phyloP scores from a whole-genome alignment of 2,797 vertebrate species.

The Siniperca undulata region DNA sequence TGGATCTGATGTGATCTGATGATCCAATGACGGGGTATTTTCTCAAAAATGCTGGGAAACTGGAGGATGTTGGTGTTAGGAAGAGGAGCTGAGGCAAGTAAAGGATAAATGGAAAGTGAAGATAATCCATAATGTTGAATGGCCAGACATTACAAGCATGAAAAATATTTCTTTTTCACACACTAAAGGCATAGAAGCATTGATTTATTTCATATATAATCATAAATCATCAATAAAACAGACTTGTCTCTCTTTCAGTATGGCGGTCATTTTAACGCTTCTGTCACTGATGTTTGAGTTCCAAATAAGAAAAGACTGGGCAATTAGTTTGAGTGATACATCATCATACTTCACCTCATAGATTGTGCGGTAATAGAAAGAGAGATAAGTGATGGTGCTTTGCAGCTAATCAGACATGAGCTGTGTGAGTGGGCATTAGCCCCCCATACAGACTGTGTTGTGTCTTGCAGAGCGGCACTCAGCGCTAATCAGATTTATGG shows the following conservation, averaged over 20 bases:
- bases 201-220: not conserved
- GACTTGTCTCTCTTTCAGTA: conserved; percentile 3
- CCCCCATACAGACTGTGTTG: conserved; percentile 47
- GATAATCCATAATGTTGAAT: not conserved
- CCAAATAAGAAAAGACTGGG: conserved; percentile 32
- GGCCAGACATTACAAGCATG: not conserved
- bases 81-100: not conserved
- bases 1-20: not conserved
- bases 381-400: conserved; percentile 55
- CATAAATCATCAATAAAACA: not conserved
- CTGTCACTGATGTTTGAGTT: conserved; percentile 23
- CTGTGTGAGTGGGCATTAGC: conserved; percentile 65
- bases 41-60: not conserved
- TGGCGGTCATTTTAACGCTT: conserved; percentile 9
- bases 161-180: not conserved
- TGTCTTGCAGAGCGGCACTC: conserved; percentile 45
- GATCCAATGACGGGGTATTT: not conserved
- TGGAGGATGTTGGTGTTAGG: not conserved
- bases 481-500: conserved; percentile 78
- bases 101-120: not conserved
- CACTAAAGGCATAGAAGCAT: not conserved
- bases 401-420: conserved; percentile 64
- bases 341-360: conserved; percentile 48
- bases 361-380: conserved; percentile 52
- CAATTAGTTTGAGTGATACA: conserved; percentile 38